These are phyloP conservation scores for Epirrhoe alternata DNA, from an alignment of 2,888 invertebrate species.

Conservation along the genomic window DNA sequence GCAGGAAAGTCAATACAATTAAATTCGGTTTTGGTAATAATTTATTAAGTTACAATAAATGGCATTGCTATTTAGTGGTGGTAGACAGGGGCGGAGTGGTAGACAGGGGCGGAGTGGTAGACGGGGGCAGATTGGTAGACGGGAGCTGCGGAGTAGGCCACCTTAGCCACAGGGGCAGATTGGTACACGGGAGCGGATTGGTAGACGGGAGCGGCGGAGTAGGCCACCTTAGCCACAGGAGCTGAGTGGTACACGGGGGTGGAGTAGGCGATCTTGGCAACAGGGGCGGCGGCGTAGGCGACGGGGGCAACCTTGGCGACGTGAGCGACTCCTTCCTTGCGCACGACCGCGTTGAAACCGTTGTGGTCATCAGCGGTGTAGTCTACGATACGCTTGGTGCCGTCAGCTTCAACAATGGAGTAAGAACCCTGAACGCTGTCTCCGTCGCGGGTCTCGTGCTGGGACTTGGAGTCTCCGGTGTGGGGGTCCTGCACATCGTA, in stretches of 20 bases:
- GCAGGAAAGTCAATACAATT: not conserved
- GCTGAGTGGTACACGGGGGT: constrained; percentile 25
- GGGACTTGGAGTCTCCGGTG: constrained; percentile 78
- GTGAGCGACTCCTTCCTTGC: constrained; percentile 67
- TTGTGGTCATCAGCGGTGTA: constrained; percentile 79
- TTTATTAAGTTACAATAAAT: not conserved
- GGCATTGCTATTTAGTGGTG: constrained; percentile 61
- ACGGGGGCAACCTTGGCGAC: constrained; percentile 60
- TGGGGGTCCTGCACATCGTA: constrained; percentile 74
- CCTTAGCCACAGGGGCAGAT: constrained; percentile 48
- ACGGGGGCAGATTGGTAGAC: constrained; percentile 54
- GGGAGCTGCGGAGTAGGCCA: constrained; percentile 56
- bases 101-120: constrained; percentile 56
- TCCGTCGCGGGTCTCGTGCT: constrained; percentile 76
- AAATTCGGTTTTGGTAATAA: not conserved
- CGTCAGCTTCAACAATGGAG: constrained; percentile 78
- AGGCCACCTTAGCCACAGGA: constrained; percentile 40
- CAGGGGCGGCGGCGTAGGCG: constrained; percentile 58
- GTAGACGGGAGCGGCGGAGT: constrained; percentile 60
- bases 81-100: constrained; percentile 63
- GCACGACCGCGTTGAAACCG: constrained; percentile 81
- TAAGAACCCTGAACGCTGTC: constrained; percentile 80
- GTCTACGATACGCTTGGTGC: constrained; percentile 78
- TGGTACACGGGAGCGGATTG: constrained; percentile 66
- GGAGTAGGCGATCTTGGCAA: not conserved